These are phyloP conservation scores for Tetranychus cinnabarinus DNA, from an alignment of 1,140 invertebrate species.

Conservation along the genomic window DNA sequence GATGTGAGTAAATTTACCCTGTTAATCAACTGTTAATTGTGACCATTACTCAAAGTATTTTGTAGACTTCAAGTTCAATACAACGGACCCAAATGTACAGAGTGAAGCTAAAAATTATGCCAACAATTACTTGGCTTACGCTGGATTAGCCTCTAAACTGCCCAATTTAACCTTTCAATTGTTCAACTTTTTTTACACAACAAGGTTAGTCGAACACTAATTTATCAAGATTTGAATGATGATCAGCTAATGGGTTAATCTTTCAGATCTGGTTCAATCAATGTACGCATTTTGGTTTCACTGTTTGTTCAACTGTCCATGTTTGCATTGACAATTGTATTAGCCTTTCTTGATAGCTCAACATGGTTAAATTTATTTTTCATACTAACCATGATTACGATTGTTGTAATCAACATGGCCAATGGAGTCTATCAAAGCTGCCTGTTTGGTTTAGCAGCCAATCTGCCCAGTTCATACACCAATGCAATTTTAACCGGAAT, in stretches of 20 bases:
- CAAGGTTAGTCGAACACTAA: conserved; percentile 37
- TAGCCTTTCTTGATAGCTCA: conserved; percentile 70
- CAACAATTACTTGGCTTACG: conserved; percentile 49
- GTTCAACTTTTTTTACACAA: conserved; percentile 71
- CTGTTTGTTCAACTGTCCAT: conserved; percentile 62
- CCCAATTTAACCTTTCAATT: conserved; percentile 86
- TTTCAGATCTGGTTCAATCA: neutral
- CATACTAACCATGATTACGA: conserved; percentile 57
- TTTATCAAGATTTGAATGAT: neutral
- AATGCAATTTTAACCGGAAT: conserved; percentile 80
- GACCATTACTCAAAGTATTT: conserved; percentile 45
- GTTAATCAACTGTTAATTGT: neutral
- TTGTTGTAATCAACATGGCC: conserved; percentile 71
- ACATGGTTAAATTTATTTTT: conserved; percentile 62
- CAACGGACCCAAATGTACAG: conserved; percentile 2
- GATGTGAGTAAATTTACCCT: conserved; percentile 31
- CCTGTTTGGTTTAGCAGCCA: conserved; percentile 80
- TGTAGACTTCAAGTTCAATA: conserved; percentile 55
- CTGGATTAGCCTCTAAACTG: conserved; percentile 65
- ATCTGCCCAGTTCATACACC: conserved; percentile 62
- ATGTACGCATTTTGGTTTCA: conserved; percentile 59
- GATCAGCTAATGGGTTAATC: neutral
- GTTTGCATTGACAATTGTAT: conserved; percentile 61
- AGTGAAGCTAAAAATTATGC: conserved; percentile 36
- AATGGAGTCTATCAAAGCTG: conserved; percentile 91